Evolutionary conservation across 2,797 vertebrate genomes (phyloP).

Genomic region (Xiphorhynchus erythropygius): DNA sequence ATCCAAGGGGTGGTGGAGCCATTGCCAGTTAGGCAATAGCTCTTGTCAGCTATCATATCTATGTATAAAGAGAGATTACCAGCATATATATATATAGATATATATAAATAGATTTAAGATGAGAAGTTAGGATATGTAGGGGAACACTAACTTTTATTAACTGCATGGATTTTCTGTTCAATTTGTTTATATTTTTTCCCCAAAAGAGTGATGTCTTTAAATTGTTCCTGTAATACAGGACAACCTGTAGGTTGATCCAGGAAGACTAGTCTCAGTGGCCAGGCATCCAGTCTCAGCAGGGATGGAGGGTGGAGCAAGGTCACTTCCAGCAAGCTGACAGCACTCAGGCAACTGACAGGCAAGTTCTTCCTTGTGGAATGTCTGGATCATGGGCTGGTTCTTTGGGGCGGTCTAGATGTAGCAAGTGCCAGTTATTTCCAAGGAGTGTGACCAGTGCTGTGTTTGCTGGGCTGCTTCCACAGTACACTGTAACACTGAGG

Average conservation of each 20-base stretch:
- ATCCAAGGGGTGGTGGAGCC: neutral
- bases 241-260: neutral
- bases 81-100: neutral
- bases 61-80: neutral
- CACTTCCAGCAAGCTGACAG: neutral
- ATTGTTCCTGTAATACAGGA: neutral
- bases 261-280: neutral
- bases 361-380: neutral
- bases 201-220: neutral
- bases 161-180: neutral
- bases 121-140: neutral
- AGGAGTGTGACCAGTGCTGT: neutral
- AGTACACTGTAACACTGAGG: fast-evolving
- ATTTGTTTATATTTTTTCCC: neutral
- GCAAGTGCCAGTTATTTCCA: neutral
- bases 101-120: neutral
- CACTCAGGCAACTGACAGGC: fast-evolving
- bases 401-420: neutral
- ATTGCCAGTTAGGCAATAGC: neutral
- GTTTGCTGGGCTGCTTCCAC: neutral
- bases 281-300: neutral
- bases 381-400: fast-evolving
- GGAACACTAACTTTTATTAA: neutral
- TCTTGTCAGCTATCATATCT: neutral
- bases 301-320: neutral